Conservation (phyloP, 1,140 invertebrate species). For the Cephus cinctus region DNA sequence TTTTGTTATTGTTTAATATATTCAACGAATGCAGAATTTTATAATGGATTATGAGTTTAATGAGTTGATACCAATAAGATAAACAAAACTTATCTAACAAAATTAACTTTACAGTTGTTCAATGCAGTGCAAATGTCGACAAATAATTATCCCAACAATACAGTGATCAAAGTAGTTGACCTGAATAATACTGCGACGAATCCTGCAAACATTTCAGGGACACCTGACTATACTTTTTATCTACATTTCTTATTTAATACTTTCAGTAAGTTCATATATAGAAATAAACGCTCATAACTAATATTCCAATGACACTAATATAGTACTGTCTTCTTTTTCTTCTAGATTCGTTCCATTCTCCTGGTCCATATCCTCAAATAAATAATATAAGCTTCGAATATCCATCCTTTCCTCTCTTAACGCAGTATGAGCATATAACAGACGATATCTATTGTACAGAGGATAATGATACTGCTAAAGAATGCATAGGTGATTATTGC, state of each 20-base stretch:
- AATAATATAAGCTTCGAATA: slow-evolving; percentile 26
- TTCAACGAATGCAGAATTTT: not conserved
- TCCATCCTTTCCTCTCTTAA: slow-evolving; percentile 21
- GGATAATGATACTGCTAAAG: slow-evolving; percentile 14
- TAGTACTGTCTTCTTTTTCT: slow-evolving; percentile 1
- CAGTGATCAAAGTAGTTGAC: slow-evolving; percentile 17
- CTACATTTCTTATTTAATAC: slow-evolving; percentile 19
- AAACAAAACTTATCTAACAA: not conserved
- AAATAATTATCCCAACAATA: slow-evolving; percentile 15
- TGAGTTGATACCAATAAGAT: not conserved
- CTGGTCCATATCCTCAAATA: slow-evolving; percentile 24
- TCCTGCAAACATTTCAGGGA: slow-evolving; percentile 8
- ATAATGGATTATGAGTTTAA: not conserved
- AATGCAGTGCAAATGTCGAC: slow-evolving; percentile 16
- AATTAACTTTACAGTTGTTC: slow-evolving; percentile 16
- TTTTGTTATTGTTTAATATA: too few species aligned
- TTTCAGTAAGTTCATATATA: not conserved
- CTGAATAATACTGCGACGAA: slow-evolving; percentile 13
- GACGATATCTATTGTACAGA: slow-evolving; percentile 19
- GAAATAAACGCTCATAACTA: too few species aligned
- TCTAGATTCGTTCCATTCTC: slow-evolving; percentile 17
- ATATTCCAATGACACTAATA: too few species aligned
- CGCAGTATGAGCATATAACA: slow-evolving; percentile 16
- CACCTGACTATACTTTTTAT: slow-evolving; percentile 19
- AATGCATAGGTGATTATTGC: slow-evolving; percentile 19